Evolutionary conservation across 2,113 vertebrate species (phyloP).

Genomic region (Protomyctophum bolini): DNA sequence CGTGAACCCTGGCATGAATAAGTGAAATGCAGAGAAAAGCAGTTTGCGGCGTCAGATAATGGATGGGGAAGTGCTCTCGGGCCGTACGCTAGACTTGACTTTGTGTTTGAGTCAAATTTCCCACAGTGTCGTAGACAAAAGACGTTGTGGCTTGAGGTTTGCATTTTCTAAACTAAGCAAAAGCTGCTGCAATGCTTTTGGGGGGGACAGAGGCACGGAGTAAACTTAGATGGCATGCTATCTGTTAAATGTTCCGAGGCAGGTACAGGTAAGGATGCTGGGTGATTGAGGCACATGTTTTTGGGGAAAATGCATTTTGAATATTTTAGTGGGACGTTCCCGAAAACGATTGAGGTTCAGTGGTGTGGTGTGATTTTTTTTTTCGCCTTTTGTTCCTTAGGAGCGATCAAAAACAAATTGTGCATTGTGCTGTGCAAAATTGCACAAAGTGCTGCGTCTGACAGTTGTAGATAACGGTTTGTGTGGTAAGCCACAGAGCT

Average conservation of each 20-base stretch:
- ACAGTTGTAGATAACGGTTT: slow-evolving; percentile 3
- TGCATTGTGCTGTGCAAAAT: slow-evolving; percentile 33
- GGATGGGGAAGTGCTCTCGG: too few species aligned
- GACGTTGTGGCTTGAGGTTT: slow-evolving; percentile 2
- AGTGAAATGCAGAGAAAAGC: slow-evolving; percentile 17
- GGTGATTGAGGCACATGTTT: slow-evolving; percentile 31
- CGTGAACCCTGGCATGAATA: slow-evolving; percentile 2
- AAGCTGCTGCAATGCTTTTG: too few species aligned
- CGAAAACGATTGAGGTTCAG: background rate
- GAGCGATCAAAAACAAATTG: background rate
- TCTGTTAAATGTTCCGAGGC: slow-evolving; percentile 56
- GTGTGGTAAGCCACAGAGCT: slow-evolving; percentile 25
- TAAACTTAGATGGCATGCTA: slow-evolving; percentile 50
- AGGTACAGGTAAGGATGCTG: slow-evolving; percentile 48
- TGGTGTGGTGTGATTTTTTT: too few species aligned
- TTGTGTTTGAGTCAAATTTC: background rate
- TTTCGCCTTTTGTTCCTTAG: background rate
- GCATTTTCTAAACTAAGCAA: slow-evolving; percentile 21
- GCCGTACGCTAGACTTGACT: background rate
- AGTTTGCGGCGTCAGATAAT: background rate
- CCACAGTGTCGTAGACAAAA: slow-evolving; percentile 19
- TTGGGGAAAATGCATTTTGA: background rate
- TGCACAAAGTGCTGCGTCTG: slow-evolving; percentile 33
- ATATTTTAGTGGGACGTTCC: background rate
- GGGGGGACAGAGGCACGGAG: slow-evolving; percentile 14